These are phyloP conservation scores for Dasyurus viverrinus DNA, from an alignment of 2,113 vertebrate genomes.

Conservation along the genomic window DNA sequence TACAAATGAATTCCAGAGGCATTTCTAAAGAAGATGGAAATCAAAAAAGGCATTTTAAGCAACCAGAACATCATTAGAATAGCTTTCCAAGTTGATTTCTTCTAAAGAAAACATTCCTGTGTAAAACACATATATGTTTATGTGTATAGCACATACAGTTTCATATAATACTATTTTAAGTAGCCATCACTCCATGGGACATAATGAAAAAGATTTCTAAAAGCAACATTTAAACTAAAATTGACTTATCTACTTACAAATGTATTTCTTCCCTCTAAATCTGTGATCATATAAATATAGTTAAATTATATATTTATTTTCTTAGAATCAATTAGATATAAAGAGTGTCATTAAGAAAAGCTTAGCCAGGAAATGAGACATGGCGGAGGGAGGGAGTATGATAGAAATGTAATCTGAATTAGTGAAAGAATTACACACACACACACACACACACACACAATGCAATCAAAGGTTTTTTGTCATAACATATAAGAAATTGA, in stretches of 20 bases:
- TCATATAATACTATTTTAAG: not conserved
- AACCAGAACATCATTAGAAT: not conserved
- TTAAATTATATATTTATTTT: not conserved
- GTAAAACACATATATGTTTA: too few relatives aligned
- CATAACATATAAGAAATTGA: not conserved
- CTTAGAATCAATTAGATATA: not conserved
- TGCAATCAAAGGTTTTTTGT: not conserved
- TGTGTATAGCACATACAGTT: not conserved
- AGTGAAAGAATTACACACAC: not conserved
- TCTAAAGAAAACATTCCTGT: not conserved
- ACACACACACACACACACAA: not conserved
- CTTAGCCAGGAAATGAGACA: not conserved
- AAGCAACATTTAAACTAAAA: not conserved
- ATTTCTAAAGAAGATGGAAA: too few relatives aligned
- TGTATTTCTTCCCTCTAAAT: not conserved
- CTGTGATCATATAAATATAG: not conserved
- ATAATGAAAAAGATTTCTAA: not conserved
- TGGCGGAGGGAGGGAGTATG: not conserved
- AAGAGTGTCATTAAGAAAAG: not conserved
- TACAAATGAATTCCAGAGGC: too few relatives aligned
- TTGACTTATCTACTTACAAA: not conserved
- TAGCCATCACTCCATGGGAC: not conserved
- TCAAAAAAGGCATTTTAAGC: too few relatives aligned
- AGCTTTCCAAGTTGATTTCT: conserved; percentile 4
- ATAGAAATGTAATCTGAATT: not conserved